Base-by-base conservation (phyloP, 2,797 vertebrate genomes). In the Sphenodon punctatus region DNA sequence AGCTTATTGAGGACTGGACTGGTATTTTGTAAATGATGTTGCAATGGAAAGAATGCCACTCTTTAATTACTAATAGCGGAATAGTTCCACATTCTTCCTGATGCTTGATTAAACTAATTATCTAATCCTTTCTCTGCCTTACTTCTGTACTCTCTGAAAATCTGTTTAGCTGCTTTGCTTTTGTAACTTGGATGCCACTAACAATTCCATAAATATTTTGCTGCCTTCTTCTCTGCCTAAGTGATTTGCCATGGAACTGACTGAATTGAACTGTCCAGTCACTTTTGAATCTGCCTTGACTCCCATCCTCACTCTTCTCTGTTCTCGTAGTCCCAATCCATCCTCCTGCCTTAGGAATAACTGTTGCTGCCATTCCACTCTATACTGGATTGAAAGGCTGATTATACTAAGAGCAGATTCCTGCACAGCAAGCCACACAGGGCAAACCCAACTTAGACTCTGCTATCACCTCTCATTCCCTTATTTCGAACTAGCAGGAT, bases 1-100 rank as follows among this genome's bases (percentile, higher is more conserved):
- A 92, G 85, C 87, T 91, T 79, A 90, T 80, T 91, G 90, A 78
- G 53, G 66, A 86, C 55, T 78, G 58, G 34, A 69, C 27, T 90
- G 7, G 1, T 90, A 58, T 79, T 88, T 85, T 89, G 73, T 75
- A 83, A 86, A 79, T 75, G 65, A 81, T 85, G 84, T 88, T 82
- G 82, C 64, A 92, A 85, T 51, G 53, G 82, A 74, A 89, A 86
- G 88, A 76, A 79, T 48, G 70, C 77, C 32, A 68, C 56, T 87
- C 15, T 51, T 77, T 70, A 63, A 49, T 70, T 0, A 0, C 53
- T 45, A 45, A 43, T 65, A 63, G 74, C 82, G 32, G 67, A 68
- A 82, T n/a, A 78, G 55, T 66, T 32, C 85, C 77, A 84, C 85
- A 77, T 90, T 81, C 42, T 81, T 74, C 63, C 39, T 49, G 76